Conservation (phyloP, 2,888 invertebrate genomes). For the Cataglyphis albicans region DNA sequence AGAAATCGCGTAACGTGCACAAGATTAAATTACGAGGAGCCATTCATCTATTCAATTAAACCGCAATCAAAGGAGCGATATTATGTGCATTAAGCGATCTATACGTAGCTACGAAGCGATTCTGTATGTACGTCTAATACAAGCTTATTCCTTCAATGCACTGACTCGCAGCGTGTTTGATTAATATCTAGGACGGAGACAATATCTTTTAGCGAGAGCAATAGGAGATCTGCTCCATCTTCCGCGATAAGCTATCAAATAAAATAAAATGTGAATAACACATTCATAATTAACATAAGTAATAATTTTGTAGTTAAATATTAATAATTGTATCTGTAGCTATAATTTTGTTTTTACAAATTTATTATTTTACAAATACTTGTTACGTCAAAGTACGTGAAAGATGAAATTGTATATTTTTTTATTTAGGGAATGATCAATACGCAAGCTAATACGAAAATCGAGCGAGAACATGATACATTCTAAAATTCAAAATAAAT, state of each 20-base stretch:
- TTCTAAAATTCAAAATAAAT: conserved; percentile 1
- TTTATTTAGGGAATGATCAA: neutral
- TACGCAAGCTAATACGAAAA: neutral
- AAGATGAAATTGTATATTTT: neutral
- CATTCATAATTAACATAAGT: neutral
- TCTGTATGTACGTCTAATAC: neutral
- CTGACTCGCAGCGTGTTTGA: neutral
- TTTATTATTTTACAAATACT: neutral
- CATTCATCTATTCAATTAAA: conserved; percentile 3
- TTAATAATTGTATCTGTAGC: neutral
- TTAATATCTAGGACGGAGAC: conserved; percentile 11
- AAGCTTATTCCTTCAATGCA: neutral
- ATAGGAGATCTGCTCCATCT: neutral
- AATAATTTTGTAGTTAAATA: neutral
- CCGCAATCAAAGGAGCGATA: neutral
- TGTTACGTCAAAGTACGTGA: neutral
- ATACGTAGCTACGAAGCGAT: conserved; percentile 10
- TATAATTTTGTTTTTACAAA: neutral
- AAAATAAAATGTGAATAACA: neutral
- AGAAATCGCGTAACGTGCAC: neutral
- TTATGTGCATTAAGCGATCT: conserved; percentile 5
- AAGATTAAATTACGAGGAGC: neutral
- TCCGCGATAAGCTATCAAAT: neutral
- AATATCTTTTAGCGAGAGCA: neutral
- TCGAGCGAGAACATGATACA: neutral